Conservation (phyloP, 1,140 invertebrate genomes). For the Drosophila kurseongensis region DNA sequence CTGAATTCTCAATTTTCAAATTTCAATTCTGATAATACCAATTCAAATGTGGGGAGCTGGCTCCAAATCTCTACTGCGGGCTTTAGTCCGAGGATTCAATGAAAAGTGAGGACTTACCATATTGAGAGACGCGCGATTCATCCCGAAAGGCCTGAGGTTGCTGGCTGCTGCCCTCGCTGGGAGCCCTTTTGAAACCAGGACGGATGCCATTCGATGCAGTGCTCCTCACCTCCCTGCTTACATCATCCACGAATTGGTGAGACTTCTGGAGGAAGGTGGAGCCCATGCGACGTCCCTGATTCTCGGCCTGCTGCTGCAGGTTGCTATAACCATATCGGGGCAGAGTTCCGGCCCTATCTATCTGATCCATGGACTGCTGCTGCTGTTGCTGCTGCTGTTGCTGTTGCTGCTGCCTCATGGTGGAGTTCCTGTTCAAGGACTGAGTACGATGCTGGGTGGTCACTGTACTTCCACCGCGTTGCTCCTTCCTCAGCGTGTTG, state of each 20-base stretch:
- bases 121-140: conserved; percentile 89
- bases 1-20: conserved; percentile 23
- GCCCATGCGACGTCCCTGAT: conserved; percentile 87
- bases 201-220: conserved; percentile 76
- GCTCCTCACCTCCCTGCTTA: conserved; percentile 87
- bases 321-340: conserved; percentile 87
- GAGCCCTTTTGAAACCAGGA: conserved; percentile 86
- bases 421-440: conserved; percentile 69
- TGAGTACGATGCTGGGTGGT: conserved; percentile 65
- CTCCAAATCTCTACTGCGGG: conserved; percentile 25
- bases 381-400: conserved; percentile 43
- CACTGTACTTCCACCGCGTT: conserved; percentile 68
- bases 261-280: conserved; percentile 89
- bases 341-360: conserved; percentile 86
- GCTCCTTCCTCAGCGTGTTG: conserved; percentile 67
- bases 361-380: conserved; percentile 69
- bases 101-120: conserved; percentile 86
- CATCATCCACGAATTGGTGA: conserved; percentile 88
- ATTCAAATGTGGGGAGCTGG: conserved; percentile 23
- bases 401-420: conserved; percentile 62
- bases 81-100: background rate
- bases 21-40: conserved; percentile 21
- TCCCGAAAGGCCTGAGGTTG: conserved; percentile 89
- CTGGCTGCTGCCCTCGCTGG: conserved; percentile 79
- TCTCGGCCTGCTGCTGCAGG: conserved; percentile 84